Evolutionary conservation across 2,797 vertebrate species (phyloP).

Genomic region (Holocentrus rufus): DNA sequence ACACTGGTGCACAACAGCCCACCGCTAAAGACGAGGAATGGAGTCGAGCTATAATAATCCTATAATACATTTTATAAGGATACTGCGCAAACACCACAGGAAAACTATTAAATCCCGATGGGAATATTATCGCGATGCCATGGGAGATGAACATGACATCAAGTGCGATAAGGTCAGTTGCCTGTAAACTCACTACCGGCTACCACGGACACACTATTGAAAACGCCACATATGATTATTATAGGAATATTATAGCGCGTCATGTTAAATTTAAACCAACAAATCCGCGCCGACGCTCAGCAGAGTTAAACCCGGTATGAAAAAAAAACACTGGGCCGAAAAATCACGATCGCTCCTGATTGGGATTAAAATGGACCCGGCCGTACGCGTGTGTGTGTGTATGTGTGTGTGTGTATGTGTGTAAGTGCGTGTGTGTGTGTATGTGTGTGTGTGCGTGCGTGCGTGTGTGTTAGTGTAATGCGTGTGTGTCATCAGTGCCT

Average conservation of each 20-base stretch:
- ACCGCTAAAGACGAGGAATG: conserved; percentile 22
- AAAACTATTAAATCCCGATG: conserved; percentile 17
- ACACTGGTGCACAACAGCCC: conserved; percentile 10
- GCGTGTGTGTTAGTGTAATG: conserved; percentile 14
- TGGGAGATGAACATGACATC: conserved; percentile 66
- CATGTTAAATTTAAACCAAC: conserved; percentile 41
- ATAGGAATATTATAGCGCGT: conserved; percentile 23
- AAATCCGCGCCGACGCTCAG: conserved; percentile 37
- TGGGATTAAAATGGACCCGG: conserved; percentile 69
- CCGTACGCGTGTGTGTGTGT: background rate
- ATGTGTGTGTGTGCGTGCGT: conserved; percentile 18
- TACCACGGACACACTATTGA: conserved; percentile 9
- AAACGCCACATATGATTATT: background rate
- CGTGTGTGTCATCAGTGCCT: conserved; percentile 6
- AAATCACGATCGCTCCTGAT: conserved; percentile 27
- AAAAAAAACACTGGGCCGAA: conserved; percentile 29
- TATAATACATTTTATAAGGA: background rate
- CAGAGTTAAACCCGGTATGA: conserved; percentile 39
- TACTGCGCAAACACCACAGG: conserved; percentile 47
- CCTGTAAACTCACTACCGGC: conserved; percentile 28
- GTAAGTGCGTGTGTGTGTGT: conserved; percentile 15
- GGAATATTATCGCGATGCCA: conserved; percentile 56
- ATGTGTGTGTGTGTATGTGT: conserved; percentile 5
- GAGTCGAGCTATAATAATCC: conserved; percentile 31
- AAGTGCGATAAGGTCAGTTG: conserved; percentile 68